Base-by-base conservation (phyloP, 2,797 vertebrate species). In the Lateolabrax maculatus region DNA sequence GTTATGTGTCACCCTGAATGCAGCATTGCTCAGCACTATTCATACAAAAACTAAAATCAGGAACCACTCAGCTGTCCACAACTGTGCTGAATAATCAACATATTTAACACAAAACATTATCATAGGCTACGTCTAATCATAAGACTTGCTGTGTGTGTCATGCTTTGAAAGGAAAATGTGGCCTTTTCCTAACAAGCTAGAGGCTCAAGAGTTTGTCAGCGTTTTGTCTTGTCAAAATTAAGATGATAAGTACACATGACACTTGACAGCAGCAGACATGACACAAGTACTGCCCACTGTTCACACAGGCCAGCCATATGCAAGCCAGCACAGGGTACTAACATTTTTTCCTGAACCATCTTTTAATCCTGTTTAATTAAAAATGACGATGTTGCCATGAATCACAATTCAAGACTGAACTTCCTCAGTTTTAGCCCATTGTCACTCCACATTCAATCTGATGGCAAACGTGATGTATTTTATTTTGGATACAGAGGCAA, bases 1-100 rank as follows among this genome's bases (percentile, higher is more conserved):
- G 10, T 41, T 46, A 19, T n/a, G 25, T 16, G 21, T 72, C 29
- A 65, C 16, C 5, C 11, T 53, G 48, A 79, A 53, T 8, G 36
- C n/a, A 69, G 23, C 9, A 8, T 44, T 4, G 2, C 27, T 41
- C 19, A 13, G 43, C 29, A 64, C 12, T 0, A 58, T 15, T 87
- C 68, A 84, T 39, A 68, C 19, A 55, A 48, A 68, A 27, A 76
- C 62, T 57, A 3, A 75, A 85, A 87, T 71, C 68, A 85, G 77
- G 71, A 88, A 88, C 37, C 36, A 21, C 9, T 31, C 21, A 11
- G 21, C 34, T 51, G 21, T 44, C 65, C 75, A 63, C 77, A 82
- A 13, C 36, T 25, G 10, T 51, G 58, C 83, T 82, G 84, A 83
- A 56, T 60, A 77, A 65, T 58, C 85, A 83, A 18, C 43, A 69